Evolutionary conservation across 2,888 invertebrate species (phyloP).

Genomic region (Dendrolimus pini): DNA sequence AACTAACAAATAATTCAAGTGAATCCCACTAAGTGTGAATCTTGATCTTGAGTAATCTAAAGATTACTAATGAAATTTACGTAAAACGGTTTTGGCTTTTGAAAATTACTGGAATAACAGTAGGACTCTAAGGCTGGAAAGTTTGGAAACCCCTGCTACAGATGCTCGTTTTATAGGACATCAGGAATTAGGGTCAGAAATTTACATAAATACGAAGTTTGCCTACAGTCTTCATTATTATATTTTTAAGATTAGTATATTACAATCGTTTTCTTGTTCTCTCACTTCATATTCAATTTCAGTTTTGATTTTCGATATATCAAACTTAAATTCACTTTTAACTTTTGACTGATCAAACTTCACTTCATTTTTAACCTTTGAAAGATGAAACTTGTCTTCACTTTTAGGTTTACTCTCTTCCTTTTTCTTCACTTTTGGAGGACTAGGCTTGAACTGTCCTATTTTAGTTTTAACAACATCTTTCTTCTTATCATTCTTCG

Average conservation of each 20-base stretch:
- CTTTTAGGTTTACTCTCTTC: background rate
- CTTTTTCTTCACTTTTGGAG: conserved; percentile 11
- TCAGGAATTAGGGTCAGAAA: background rate
- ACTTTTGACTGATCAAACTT: background rate
- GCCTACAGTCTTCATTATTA: conserved; percentile 5
- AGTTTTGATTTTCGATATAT: conserved; percentile 11
- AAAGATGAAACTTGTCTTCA: conserved; percentile 1
- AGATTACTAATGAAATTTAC: no score
- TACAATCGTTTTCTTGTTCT: conserved; percentile 57
- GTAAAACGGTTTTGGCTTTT: background rate
- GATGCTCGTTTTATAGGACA: background rate
- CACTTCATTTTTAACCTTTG: background rate
- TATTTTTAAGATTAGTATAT: conserved; percentile 58
- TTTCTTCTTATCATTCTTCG: conserved; percentile 17
- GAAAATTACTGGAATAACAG: background rate
- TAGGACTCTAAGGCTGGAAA: background rate
- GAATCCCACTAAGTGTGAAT: no score
- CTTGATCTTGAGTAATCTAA: no score
- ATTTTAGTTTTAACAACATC: conserved; percentile 42
- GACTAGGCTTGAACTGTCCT: conserved; percentile 37
- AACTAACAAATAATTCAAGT: no score
- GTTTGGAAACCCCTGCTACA: background rate
- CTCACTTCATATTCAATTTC: conserved; percentile 49
- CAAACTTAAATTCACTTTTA: background rate
- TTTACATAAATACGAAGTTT: background rate